Percentiles rank a stretch among this genome's conserved stretches.
phyloP scores from a whole-genome alignment of 2,113 vertebrate genomes.

The Phainopepla nitens region DNA sequence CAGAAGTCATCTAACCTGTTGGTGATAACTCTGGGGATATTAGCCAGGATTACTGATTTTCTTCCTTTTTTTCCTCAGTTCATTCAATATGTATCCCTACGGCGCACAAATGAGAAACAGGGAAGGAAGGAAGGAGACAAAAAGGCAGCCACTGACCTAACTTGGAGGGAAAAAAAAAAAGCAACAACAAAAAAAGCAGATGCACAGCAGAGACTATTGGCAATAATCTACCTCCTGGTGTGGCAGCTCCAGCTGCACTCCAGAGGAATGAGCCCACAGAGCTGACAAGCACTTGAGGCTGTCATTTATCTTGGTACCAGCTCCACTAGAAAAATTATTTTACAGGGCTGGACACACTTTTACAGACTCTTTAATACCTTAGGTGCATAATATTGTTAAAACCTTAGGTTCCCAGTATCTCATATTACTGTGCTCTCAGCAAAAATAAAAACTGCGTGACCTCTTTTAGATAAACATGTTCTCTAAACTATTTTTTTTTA shows the following conservation, averaged over 20 bases:
- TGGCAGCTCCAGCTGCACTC: not conserved
- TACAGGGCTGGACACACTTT: not conserved
- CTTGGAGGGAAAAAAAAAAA: not conserved
- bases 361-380: not conserved
- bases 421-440: not conserved
- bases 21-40: not conserved
- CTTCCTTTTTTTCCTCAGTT: not conserved
- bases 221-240: conserved; percentile 1
- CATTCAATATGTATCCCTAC: not conserved
- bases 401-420: not conserved
- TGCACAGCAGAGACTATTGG: not conserved
- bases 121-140: not conserved
- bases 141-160: conserved; percentile 28
- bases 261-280: not conserved
- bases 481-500: not conserved
- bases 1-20: not conserved
- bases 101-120: not conserved
- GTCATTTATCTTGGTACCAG: conserved; percentile 9
- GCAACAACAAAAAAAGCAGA: not conserved
- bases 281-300: not conserved
- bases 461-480: not conserved
- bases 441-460: not conserved
- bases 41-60: not conserved
- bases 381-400: not conserved
- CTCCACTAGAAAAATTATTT: not conserved